phyloP scores from a whole-genome alignment of 2,888 invertebrate species.

The Dicyrtoma fusca region DNA sequence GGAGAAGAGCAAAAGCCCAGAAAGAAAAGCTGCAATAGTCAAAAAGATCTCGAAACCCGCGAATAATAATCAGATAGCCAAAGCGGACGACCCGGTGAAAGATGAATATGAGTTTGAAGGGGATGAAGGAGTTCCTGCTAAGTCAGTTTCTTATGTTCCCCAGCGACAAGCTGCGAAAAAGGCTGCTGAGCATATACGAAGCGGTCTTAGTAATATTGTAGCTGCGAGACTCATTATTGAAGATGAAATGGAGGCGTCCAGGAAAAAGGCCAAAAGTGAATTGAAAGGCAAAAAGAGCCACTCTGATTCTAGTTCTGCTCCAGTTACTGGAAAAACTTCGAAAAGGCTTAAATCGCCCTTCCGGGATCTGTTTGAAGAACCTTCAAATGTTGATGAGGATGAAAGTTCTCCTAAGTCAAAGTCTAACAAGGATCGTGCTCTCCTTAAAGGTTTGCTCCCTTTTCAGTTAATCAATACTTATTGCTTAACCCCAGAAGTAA shows the following conservation, averaged over 20 bases:
- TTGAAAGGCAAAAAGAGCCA: slow-evolving; percentile 7
- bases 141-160: slow-evolving; percentile 79
- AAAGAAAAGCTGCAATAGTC: neutral
- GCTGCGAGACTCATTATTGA: slow-evolving; percentile 55
- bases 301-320: neutral
- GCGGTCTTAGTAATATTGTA: slow-evolving; percentile 61
- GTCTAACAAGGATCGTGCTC: slow-evolving; percentile 20
- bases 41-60: slow-evolving; percentile 12
- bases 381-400: slow-evolving; percentile 12
- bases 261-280: slow-evolving; percentile 49
- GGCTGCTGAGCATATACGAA: slow-evolving; percentile 83
- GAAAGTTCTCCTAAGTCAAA: slow-evolving; percentile 33
- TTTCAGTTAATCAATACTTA: neutral
- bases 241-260: slow-evolving; percentile 55
- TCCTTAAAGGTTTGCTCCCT: slow-evolving; percentile 33
- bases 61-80: neutral
- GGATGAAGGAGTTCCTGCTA: slow-evolving; percentile 61
- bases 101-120: slow-evolving; percentile 68
- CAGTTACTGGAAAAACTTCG: slow-evolving; percentile 16
- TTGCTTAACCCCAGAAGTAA: no score
- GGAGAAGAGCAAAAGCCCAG: slow-evolving; percentile 12
- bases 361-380: slow-evolving; percentile 21
- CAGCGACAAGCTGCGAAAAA: slow-evolving; percentile 89
- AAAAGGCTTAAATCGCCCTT: slow-evolving; percentile 22
- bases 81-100: slow-evolving; percentile 46